These are phyloP conservation scores for Stenotaenia linearis DNA, from an alignment of 2,888 invertebrate genomes.

Conservation along the genomic window DNA sequence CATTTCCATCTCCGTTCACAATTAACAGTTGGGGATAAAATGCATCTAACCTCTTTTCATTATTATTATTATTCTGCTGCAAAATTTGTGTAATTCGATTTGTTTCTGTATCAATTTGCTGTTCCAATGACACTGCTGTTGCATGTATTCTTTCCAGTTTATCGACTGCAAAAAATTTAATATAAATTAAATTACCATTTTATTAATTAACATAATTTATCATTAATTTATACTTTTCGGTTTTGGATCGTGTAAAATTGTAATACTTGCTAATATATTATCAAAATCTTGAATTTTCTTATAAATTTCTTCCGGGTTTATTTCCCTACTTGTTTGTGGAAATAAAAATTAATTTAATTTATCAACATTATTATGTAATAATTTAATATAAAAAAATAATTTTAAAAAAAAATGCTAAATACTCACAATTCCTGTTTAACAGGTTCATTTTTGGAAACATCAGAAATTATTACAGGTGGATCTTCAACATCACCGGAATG, in stretches of 20 bases:
- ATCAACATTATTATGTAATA: too few species aligned
- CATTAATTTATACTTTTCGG: not conserved
- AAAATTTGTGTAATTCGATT: not conserved
- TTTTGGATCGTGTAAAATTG: not conserved
- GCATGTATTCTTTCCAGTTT: constrained; percentile 5
- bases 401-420: not conserved
- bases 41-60: not conserved
- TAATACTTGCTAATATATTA: not conserved
- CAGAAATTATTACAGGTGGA: not conserved
- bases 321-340: not conserved
- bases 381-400: not conserved
- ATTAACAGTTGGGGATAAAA: not conserved
- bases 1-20: not conserved
- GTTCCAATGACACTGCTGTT: constrained; percentile 4
- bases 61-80: not conserved
- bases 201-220: too few species aligned
- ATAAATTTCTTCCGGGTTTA: not conserved
- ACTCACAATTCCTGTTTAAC: not conserved
- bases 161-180: not conserved
- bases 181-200: not conserved
- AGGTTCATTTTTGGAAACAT: not conserved
- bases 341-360: not conserved
- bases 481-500: not conserved
- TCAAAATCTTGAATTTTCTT: not conserved
- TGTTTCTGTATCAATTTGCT: constrained; percentile 6